These are phyloP conservation scores for Hesperophylax magnus DNA, from an alignment of 1,140 invertebrate species.

Conservation along the genomic window DNA sequence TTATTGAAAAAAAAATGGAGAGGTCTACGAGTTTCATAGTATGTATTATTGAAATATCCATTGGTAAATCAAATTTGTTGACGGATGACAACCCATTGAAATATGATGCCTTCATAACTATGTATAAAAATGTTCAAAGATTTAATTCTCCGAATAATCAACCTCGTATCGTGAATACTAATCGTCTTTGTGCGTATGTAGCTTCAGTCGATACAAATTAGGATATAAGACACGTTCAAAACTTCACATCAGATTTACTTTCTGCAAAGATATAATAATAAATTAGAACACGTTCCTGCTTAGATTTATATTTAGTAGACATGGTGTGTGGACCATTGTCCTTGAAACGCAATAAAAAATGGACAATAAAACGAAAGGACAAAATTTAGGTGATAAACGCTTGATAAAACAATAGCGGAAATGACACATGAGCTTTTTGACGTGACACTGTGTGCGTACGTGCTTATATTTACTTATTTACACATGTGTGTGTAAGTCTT, in stretches of 20 bases:
- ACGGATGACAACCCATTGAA: no score
- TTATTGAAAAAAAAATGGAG: no score
- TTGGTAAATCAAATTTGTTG: no score
- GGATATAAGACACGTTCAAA: background rate
- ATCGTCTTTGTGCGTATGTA: no score
- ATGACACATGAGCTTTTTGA: background rate
- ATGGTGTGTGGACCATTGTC: background rate
- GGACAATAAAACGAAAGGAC: constrained; percentile 15
- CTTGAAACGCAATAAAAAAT: constrained; percentile 10
- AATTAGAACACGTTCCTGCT: background rate
- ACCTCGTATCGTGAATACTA: no score
- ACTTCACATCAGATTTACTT: background rate
- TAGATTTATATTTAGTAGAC: background rate
- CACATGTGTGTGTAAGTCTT: background rate
- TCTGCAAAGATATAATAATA: background rate
- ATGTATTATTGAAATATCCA: no score
- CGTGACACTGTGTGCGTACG: background rate
- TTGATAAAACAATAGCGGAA: constrained; percentile 26
- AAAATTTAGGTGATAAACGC: constrained; percentile 14
- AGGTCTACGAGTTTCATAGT: no score
- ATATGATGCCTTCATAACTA: no score
- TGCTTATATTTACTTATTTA: background rate
- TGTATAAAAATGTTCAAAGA: no score
- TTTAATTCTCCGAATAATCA: no score
- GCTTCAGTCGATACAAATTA: background rate